Evolutionary conservation across 2,888 invertebrate genomes (phyloP), one percentile per base, ranked within the genome.

Genomic region (Isotomurus palustris): DNA sequence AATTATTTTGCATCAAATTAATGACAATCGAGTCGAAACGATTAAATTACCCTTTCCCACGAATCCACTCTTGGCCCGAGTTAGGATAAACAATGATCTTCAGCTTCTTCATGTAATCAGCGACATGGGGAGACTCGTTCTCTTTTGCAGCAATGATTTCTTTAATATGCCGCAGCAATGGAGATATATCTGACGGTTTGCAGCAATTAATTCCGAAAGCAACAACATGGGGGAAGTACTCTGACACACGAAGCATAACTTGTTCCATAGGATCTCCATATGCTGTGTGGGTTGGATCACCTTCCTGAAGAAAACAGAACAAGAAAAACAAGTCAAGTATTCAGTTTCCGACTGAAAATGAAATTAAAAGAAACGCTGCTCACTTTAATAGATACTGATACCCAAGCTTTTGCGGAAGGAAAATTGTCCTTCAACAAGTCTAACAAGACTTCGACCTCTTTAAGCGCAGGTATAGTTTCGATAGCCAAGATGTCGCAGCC

Each of bases 161-260:
- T 53, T 47, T 10, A 8, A 38, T 4, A 6, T 22, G 64, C 40
- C 78, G 75, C 41, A 89, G 76, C 45, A 90, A 75, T 1, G 81
- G 74, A 17, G 81, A 79, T 5, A 88, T 83, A 70, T 81, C 77
- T 65, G 78, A 74, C 0, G 89, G 88, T 60, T 83, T 79, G 43
- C 90, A 81, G 77, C 95, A 96, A 76, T 96, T 96, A 0, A 91
- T 84, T 3, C 95, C 95, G 41, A 94, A 81, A 0, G 90, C 95
- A 17, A 91, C 78, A 62, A 94, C 78, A 74, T 89, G 88, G n/a
- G 81, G 75, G 32, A 5, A 43, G 24, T 84, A 83, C 4, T 79
- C 71, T n/a, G 73, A 67, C 21, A 78, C 75, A 48, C 74, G 54
- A 40, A 78, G 75, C 72, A 80, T 89, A 74, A 85, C 85, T 62